Percentiles rank a stretch among this genome's conserved stretches.
Conservation (phyloP, 2,888 invertebrate genomes). For the Choreutis nemorana region DNA sequence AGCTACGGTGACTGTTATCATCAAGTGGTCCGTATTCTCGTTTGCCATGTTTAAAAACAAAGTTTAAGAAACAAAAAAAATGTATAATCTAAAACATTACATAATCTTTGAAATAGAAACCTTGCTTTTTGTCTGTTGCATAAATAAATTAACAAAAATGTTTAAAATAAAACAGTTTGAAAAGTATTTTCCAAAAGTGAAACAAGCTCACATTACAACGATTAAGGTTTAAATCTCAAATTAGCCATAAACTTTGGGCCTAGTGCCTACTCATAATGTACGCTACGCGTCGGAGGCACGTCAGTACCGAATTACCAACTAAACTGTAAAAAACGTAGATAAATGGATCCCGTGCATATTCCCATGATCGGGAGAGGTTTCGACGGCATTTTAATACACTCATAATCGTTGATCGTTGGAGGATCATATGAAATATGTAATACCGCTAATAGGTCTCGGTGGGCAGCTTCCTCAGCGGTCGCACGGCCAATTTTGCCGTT, state of each 20-base stretch:
- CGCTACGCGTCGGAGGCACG: conserved; percentile 23
- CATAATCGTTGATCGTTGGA: conserved; percentile 53
- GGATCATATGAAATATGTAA: conserved; percentile 61
- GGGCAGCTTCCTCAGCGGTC: conserved; percentile 65
- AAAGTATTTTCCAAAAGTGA: too few species aligned
- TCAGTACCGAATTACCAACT: conserved; percentile 56
- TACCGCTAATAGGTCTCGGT: conserved; percentile 57
- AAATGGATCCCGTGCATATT: conserved; percentile 43
- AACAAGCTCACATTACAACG: too few species aligned
- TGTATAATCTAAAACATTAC: too few species aligned
- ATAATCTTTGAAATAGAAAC: too few species aligned
- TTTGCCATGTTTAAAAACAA: too few species aligned
- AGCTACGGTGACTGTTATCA: too few species aligned
- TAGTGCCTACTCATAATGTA: conserved; percentile 40
- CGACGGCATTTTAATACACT: conserved; percentile 56
- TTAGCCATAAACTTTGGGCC: conserved; percentile 28
- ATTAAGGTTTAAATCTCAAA: too few species aligned
- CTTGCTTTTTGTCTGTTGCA: too few species aligned
- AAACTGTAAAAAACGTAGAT: conserved; percentile 58
- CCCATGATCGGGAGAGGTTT: conserved; percentile 52
- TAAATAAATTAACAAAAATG: too few species aligned
- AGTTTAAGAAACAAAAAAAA: too few species aligned
- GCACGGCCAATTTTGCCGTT: conserved; percentile 55
- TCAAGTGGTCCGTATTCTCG: too few species aligned
- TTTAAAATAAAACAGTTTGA: too few species aligned